Evolutionary conservation across 2,888 invertebrate genomes (phyloP).

Genomic region (Caenorhabditis drosophilae): DNA sequence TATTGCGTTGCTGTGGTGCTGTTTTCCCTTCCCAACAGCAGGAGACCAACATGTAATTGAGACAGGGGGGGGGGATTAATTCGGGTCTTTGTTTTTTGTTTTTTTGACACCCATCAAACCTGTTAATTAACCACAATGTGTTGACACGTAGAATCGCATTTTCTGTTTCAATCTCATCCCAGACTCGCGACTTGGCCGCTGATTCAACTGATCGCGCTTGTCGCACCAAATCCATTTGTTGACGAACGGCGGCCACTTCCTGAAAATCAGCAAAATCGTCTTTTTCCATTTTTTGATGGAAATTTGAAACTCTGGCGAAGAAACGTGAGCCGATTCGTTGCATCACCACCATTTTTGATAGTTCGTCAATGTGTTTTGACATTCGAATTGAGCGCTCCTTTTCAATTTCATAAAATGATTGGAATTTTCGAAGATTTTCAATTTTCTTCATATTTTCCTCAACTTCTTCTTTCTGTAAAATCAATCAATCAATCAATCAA

Average conservation of each 20-base stretch:
- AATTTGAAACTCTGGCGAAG: conserved; percentile 26
- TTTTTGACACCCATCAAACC: conserved; percentile 3
- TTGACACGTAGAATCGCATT: conserved; percentile 17
- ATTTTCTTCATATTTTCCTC: conserved; percentile 8
- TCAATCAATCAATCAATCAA: not conserved
- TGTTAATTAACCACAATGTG: conserved; percentile 25
- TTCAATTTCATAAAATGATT: conserved; percentile 12
- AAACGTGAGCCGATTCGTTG: conserved; percentile 22
- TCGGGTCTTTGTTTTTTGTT: no score
- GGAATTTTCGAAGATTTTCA: conserved; percentile 4
- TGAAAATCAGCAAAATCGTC: no score
- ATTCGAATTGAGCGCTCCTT: conserved; percentile 11
- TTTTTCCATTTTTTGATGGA: no score
- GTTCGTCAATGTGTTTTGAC: conserved; percentile 16
- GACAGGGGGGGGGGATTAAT: no score
- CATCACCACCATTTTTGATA: conserved; percentile 19
- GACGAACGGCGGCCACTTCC: conserved; percentile 30
- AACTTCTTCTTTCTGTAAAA: conserved; percentile 6
- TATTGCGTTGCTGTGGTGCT: not conserved
- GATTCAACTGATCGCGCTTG: conserved; percentile 12
- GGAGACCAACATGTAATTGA: not conserved
- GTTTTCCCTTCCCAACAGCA: conserved; percentile 2
- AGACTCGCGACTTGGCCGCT: conserved; percentile 20
- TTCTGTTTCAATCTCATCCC: conserved; percentile 31
- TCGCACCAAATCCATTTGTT: conserved; percentile 27